Base-by-base conservation (phyloP, 2,888 invertebrate genomes). In the Pollenia labialis region DNA sequence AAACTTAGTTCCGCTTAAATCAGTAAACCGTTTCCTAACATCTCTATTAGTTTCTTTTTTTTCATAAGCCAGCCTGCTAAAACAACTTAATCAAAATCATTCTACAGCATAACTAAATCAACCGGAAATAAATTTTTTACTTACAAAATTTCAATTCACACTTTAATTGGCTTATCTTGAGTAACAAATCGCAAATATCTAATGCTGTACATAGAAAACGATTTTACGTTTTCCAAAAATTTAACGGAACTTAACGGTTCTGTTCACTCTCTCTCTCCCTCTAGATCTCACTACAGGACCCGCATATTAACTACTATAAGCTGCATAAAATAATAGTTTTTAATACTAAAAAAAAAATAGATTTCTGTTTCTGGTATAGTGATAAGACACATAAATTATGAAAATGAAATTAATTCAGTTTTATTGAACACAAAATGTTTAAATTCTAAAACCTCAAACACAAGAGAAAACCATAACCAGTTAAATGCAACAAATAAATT, bases 371-470 rank as follows among this genome's bases (percentile, higher is more conserved):
- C 12, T 46, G 6, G 10, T 6, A 10, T 1, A n/a, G 42, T 46
- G 87, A 87, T 87, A 87, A 87, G 84, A 74, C 87, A 84, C 81
- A 84, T 77, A 84, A 87, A 84, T 64, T 81, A 76, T 81, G 52
- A 81, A 71, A 80, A 64, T 81, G 81, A 77, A 87, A 87, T 87
- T 84, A 87, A 84, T 87, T 87, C 81, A 84, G 76, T 64, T 87
- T 81, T 72, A 62, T 58, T 60, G 60, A 86, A 69, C 85, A 82
- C 32, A 32, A 32, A 79, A 74, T 79, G 81, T 74, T 82, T 11
- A 12, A 48, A 80, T 66, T 11, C 14, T 14, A 40, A 40, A 56
- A 23, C 7, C 4, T 46, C 54, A 52, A 16, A 79, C 0, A 69
- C 14, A 40, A 0, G 32, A 40, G 8, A 64, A 12, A 14, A 58